phyloP scores from a whole-genome alignment of 2,113 vertebrate genomes.

The Charadrius vociferus region DNA sequence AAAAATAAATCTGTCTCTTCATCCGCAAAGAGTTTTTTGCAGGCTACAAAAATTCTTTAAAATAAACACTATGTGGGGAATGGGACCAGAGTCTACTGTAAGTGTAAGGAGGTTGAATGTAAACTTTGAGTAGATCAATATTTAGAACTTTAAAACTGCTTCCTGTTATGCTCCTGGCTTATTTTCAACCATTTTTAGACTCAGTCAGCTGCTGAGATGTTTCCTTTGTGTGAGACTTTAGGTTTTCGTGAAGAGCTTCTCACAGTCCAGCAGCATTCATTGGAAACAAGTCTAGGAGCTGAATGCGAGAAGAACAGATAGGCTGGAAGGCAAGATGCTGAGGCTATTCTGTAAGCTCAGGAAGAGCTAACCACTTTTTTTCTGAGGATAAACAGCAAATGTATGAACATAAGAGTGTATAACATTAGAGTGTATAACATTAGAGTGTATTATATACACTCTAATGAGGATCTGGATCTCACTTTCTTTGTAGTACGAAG shows the following conservation, averaged over 20 bases:
- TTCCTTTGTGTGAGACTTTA: background rate
- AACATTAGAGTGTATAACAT: too few species aligned
- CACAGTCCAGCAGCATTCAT: background rate
- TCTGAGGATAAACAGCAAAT: background rate
- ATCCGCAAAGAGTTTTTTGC: background rate
- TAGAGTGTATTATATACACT: background rate
- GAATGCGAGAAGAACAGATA: background rate
- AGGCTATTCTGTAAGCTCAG: background rate
- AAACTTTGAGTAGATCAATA: background rate
- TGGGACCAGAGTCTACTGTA: background rate
- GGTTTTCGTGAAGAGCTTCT: background rate
- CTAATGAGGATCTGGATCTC: background rate
- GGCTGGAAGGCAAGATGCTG: background rate
- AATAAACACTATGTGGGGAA: background rate
- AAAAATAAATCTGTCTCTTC: background rate
- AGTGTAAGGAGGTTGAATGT: background rate
- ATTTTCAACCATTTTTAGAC: background rate
- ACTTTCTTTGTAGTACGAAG: background rate
- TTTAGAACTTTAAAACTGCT: constrained; percentile 16
- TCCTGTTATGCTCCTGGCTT: constrained; percentile 42
- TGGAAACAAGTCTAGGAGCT: background rate
- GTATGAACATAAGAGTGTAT: too few species aligned
- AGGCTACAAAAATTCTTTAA: background rate
- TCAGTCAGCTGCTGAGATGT: background rate
- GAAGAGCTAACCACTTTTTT: background rate